Percentiles rank a stretch among this genome's conserved stretches.
Evolutionary conservation across 2,888 invertebrate genomes (phyloP).

Genomic region (Melanostoma scalare): DNA sequence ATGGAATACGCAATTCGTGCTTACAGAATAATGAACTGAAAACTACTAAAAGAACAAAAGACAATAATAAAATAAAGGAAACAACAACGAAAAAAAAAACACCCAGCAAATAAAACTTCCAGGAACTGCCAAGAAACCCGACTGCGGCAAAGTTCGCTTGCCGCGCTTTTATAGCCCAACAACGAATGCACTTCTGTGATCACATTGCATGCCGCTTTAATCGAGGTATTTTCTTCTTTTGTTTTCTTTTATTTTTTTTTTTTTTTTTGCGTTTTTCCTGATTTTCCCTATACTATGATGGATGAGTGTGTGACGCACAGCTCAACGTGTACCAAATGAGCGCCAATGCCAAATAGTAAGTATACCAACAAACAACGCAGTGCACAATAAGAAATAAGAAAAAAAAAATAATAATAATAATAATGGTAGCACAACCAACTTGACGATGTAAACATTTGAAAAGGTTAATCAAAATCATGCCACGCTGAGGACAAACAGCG

Average conservation of each 20-base stretch:
- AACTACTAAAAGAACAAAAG: constrained; percentile 4
- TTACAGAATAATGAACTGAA: constrained; percentile 45
- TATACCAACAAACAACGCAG: not conserved
- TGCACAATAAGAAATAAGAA: constrained; percentile 18
- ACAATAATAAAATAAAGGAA: not conserved
- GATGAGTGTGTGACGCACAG: constrained; percentile 14
- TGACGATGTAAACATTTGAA: constrained; percentile 67
- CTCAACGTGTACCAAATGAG: constrained; percentile 3
- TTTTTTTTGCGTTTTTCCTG: constrained; percentile 27
- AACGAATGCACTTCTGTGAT: constrained; percentile 59
- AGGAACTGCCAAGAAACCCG: constrained; percentile 39
- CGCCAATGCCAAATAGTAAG: not conserved
- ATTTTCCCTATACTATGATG: constrained; percentile 13
- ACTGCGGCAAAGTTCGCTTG: constrained; percentile 6
- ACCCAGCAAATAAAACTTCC: constrained; percentile 38
- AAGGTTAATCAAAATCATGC: constrained; percentile 72
- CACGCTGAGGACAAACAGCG: constrained; percentile 54
- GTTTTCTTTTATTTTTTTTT: not conserved
- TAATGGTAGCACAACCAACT: constrained; percentile 30
- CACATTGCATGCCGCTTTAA: constrained; percentile 23
- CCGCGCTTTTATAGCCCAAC: constrained; percentile 45
- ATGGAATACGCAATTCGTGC: constrained; percentile 81
- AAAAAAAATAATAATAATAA: not conserved
- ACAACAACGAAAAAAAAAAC: not conserved
- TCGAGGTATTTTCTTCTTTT: constrained; percentile 1